These are phyloP conservation scores for Cynopterus sphinx DNA, from an alignment of 2,797 vertebrate genomes.

Conservation along the genomic window DNA sequence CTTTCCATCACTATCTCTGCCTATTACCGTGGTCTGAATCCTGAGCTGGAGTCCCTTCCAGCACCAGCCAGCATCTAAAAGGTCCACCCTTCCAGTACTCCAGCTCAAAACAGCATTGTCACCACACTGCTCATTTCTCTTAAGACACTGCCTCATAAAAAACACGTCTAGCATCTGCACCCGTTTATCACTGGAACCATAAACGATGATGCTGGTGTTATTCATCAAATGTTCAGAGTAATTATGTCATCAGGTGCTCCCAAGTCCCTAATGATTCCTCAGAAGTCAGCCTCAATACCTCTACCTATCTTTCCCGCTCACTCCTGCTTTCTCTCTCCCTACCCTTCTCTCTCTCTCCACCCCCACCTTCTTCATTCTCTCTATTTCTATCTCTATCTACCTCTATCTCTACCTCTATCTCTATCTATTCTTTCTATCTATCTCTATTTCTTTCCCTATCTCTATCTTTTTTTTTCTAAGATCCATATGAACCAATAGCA, in stretches of 20 bases:
- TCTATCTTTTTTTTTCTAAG: neutral
- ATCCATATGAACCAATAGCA: neutral
- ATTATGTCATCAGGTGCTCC: neutral
- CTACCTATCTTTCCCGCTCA: neutral
- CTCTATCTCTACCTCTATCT: too few relatives aligned
- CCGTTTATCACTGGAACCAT: neutral
- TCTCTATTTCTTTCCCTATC: too few relatives aligned
- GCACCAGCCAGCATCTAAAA: neutral
- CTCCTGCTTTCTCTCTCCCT: neutral
- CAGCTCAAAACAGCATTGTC: neutral
- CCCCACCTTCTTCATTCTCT: too few relatives aligned
- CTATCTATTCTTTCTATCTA: too few relatives aligned
- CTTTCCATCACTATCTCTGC: neutral
- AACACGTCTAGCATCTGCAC: neutral
- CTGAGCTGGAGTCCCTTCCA: neutral
- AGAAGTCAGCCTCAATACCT: neutral
- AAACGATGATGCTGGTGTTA: neutral
- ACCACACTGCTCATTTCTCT: neutral
- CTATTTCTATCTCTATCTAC: too few relatives aligned
- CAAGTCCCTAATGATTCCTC: neutral
- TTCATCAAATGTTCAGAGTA: neutral
- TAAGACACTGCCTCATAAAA: conserved; percentile 32
- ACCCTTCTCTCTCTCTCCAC: neutral
- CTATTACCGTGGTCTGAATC: neutral
- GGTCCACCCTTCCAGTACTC: neutral